These are phyloP conservation scores for Aethes cnicana DNA, from an alignment of 2,888 invertebrate species.

Conservation along the genomic window DNA sequence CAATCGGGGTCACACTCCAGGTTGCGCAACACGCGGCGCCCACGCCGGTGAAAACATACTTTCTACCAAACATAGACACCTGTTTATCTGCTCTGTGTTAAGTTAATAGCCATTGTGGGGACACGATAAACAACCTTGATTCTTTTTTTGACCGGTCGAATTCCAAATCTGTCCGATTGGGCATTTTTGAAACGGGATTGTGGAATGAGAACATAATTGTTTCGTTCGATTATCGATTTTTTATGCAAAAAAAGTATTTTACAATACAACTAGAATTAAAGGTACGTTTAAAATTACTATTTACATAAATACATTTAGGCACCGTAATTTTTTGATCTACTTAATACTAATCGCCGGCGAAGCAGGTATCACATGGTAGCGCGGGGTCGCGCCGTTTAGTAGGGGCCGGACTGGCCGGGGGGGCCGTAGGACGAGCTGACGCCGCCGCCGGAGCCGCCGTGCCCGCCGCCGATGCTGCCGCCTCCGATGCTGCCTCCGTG, in stretches of 20 bases:
- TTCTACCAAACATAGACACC: slow-evolving; percentile 65
- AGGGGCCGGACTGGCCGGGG: slow-evolving; percentile 86
- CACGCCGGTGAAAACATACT: slow-evolving; percentile 66
- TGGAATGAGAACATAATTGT: slow-evolving; percentile 39
- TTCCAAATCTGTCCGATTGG: slow-evolving; percentile 33
- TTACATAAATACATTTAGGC: slow-evolving; percentile 83
- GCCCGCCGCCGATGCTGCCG: slow-evolving; percentile 45
- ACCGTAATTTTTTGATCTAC: slow-evolving; percentile 82
- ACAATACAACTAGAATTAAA: slow-evolving; percentile 79
- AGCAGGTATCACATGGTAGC: slow-evolving; percentile 78
- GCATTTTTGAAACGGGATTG: neutral
- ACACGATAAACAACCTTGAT: slow-evolving; percentile 43
- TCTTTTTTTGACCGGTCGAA: slow-evolving; percentile 31
- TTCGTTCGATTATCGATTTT: slow-evolving; percentile 64
- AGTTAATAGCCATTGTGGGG: slow-evolving; percentile 45
- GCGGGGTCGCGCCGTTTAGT: slow-evolving; percentile 70
- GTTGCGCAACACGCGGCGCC: slow-evolving; percentile 58
- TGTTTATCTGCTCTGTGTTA: slow-evolving; percentile 49
- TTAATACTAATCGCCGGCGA: slow-evolving; percentile 77
- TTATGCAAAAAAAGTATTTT: slow-evolving; percentile 78
- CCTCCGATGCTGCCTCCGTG: slow-evolving; percentile 38
- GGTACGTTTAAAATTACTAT: slow-evolving; percentile 81
- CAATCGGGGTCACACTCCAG: slow-evolving; percentile 70
- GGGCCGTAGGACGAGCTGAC: slow-evolving; percentile 85
- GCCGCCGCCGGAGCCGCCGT: slow-evolving; percentile 57